Conservation (phyloP, 2,113 vertebrate genomes). For the Collichthys lucidus region DNA sequence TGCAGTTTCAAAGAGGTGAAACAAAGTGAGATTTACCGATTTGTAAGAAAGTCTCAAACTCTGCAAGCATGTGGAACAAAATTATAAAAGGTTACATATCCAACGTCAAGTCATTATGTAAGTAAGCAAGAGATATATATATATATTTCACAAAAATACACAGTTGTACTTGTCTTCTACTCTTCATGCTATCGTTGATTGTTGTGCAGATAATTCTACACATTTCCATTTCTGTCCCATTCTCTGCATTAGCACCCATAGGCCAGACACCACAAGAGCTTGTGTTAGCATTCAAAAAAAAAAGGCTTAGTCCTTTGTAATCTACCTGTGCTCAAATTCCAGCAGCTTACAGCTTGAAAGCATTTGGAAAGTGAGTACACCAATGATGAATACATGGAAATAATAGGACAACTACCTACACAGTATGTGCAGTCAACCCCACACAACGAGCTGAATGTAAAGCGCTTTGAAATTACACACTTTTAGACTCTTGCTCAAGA, state of each 20-base stretch:
- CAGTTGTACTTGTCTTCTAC: neutral
- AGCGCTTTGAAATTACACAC: conserved; percentile 41
- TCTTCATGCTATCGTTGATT: neutral
- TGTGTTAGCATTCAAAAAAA: conserved; percentile 43
- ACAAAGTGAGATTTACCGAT: neutral
- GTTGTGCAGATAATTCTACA: neutral
- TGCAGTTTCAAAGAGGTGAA: neutral
- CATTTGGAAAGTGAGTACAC: conserved; percentile 52
- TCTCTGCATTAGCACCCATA: conserved; percentile 31
- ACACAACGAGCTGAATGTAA: conserved; percentile 55
- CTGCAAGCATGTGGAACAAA: neutral
- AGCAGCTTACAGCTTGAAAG: conserved; percentile 52
- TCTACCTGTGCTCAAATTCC: conserved; percentile 73
- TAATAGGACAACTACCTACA: conserved; percentile 52
- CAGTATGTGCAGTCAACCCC: conserved; percentile 45
- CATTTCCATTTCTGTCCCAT: conserved; percentile 1
- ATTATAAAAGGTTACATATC: neutral
- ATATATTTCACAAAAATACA: neutral
- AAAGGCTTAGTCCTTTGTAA: conserved; percentile 62
- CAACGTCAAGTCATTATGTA: neutral
- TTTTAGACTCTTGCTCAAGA: conserved; percentile 28
- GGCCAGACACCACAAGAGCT: conserved; percentile 23
- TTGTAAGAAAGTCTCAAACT: neutral
- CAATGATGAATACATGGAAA: conserved; percentile 48
- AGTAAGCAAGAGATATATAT: neutral